These are phyloP conservation scores for Sakesphorus luctuosus DNA, from an alignment of 2,113 vertebrate species.

Conservation along the genomic window DNA sequence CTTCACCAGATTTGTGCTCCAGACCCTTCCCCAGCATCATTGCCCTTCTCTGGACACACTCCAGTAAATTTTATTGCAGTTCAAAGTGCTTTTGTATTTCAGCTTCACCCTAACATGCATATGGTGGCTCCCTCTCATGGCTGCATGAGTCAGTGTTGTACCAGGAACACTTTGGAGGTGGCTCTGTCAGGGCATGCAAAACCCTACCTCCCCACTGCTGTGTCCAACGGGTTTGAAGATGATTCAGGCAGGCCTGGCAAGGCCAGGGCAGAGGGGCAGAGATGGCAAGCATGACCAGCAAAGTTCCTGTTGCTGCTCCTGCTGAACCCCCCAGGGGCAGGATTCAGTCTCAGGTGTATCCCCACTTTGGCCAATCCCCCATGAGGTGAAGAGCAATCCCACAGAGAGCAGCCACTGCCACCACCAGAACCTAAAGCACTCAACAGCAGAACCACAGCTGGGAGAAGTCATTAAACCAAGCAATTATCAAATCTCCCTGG, in stretches of 20 bases:
- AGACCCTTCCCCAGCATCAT: background rate
- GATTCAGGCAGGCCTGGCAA: background rate
- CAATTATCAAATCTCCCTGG: background rate
- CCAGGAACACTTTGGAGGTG: background rate
- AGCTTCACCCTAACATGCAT: rapidly evolving
- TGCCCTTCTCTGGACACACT: background rate
- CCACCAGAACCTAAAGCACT: background rate
- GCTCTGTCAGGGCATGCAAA: background rate
- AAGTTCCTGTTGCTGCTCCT: background rate
- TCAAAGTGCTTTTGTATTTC: background rate
- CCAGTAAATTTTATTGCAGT: background rate
- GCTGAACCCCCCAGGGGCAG: background rate
- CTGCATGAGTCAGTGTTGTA: background rate
- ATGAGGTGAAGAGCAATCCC: background rate
- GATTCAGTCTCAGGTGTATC: background rate
- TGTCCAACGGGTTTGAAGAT: background rate
- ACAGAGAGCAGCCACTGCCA: background rate
- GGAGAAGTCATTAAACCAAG: background rate
- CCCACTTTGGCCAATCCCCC: rapidly evolving
- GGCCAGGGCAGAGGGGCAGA: background rate
- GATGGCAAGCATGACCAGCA: background rate
- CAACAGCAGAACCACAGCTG: background rate
- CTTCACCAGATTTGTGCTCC: background rate
- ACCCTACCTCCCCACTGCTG: background rate
- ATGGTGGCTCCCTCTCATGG: background rate